A percentile compares a stretch with the other conserved stretches of the same genome.
These are phyloP conservation scores for Melanophora roralis DNA, from an alignment of 2,888 invertebrate genomes.

Conservation along the genomic window DNA sequence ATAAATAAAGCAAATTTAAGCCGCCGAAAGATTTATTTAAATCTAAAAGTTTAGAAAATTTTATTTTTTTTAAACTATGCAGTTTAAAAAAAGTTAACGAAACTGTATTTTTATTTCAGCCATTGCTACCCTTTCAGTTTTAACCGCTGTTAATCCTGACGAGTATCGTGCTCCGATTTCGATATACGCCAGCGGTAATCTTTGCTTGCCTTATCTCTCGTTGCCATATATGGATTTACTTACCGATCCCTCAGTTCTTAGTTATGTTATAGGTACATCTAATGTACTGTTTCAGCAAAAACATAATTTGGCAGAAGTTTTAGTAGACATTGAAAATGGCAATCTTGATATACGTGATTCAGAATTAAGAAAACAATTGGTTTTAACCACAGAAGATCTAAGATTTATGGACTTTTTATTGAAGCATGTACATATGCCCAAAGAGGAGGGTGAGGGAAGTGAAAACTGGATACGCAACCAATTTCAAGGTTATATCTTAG, in stretches of 20 bases:
- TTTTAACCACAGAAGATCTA: constrained; percentile 94
- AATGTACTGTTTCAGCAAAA: constrained; percentile 99
- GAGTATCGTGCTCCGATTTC: constrained; percentile 92
- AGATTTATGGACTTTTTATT: constrained; percentile 96
- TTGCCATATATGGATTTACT: constrained; percentile 95
- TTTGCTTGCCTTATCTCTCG: constrained; percentile 97
- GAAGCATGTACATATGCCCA: constrained; percentile 82
- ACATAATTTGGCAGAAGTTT: constrained; percentile 92
- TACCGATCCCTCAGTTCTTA: constrained; percentile 89
- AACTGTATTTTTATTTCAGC: constrained; percentile 1
- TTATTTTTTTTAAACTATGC: too few species aligned
- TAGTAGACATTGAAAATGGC: constrained; percentile 92
- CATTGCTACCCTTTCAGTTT: constrained; percentile 71
- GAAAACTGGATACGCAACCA: constrained; percentile 98
- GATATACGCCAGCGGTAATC: constrained; percentile 92
- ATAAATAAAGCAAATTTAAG: too few species aligned
- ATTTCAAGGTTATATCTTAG: constrained; percentile 90
- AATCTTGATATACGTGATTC: constrained; percentile 89
- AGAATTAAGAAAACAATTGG: constrained; percentile 88
- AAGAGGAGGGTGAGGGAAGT: constrained; percentile 90
- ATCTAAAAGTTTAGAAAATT: too few species aligned
- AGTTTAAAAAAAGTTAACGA: too few species aligned
- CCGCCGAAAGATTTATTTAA: too few species aligned
- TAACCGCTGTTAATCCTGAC: constrained; percentile 74
- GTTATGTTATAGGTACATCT: constrained; percentile 96